These are phyloP conservation scores for Falcaria lacertinaria DNA, from an alignment of 2,888 invertebrate species.

Conservation along the genomic window DNA sequence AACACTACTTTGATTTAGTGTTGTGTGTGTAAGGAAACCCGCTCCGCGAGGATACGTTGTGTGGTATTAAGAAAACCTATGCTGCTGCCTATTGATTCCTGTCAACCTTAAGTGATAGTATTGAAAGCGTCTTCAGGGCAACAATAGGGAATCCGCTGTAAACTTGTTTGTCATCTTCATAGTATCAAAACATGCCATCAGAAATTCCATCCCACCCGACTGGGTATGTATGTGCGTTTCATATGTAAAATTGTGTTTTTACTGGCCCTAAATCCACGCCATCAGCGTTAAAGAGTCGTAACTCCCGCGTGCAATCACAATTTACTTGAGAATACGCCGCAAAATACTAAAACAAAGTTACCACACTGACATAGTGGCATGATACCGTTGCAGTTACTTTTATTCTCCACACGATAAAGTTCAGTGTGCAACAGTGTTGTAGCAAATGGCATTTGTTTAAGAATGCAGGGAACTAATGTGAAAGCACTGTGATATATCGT, in stretches of 20 bases:
- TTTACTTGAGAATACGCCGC: neutral
- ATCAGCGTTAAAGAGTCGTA: neutral
- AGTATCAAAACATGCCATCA: too few species aligned
- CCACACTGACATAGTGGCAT: too few species aligned
- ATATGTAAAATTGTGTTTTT: neutral
- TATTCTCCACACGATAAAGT: neutral
- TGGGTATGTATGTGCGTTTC: neutral
- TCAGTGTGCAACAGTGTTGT: neutral
- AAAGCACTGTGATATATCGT: neutral
- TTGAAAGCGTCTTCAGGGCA: too few species aligned
- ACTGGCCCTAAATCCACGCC: neutral
- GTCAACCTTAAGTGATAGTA: too few species aligned
- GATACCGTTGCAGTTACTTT: neutral
- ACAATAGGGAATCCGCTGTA: too few species aligned
- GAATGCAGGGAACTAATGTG: neutral
- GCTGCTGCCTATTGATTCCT: too few species aligned
- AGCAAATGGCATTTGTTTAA: neutral
- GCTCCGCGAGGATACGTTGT: too few species aligned
- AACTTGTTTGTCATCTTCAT: too few species aligned
- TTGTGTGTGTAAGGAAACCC: too few species aligned
- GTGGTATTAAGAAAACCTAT: too few species aligned
- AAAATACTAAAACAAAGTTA: neutral
- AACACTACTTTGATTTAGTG: too few species aligned
- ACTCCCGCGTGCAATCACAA: neutral
- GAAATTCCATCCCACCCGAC: neutral